Evolutionary conservation across 1,140 invertebrate genomes (phyloP).

Genomic region (Drosophila busckii): DNA sequence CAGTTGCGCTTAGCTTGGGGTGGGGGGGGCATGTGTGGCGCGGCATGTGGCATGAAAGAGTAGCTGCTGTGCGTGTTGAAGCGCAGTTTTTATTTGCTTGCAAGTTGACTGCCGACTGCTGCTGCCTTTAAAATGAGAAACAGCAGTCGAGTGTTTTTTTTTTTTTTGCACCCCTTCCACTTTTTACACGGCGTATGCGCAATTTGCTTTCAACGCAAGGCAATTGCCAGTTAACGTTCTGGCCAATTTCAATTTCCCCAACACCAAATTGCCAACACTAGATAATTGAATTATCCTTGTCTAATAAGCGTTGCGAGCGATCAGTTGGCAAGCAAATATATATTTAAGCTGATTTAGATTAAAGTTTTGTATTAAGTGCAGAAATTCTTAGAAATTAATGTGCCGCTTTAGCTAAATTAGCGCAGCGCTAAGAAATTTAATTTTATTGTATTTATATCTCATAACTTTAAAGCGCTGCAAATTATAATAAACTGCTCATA

Average conservation of each 20-base stretch:
- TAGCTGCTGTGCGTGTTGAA: conserved; percentile 65
- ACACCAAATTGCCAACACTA: conserved; percentile 63
- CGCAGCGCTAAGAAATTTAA: too few relatives aligned
- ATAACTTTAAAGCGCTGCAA: too few relatives aligned
- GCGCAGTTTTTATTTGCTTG: conserved; percentile 64
- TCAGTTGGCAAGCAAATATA: conserved; percentile 18
- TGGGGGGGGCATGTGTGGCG: background rate
- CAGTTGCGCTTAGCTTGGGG: background rate
- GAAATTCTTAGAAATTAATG: too few relatives aligned
- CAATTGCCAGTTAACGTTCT: conserved; percentile 63
- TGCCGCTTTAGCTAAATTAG: too few relatives aligned
- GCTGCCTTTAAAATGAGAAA: conserved; percentile 14
- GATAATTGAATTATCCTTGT: conserved; percentile 5
- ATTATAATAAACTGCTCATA: too few relatives aligned
- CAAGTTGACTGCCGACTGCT: conserved; percentile 15
- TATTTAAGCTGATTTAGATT: too few relatives aligned
- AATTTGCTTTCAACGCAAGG: conserved; percentile 56
- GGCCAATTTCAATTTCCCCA: conserved; percentile 69
- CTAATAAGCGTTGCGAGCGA: background rate
- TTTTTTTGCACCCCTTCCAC: conserved; percentile 28
- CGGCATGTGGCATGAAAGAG: conserved; percentile 8
- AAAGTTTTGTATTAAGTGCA: too few relatives aligned
- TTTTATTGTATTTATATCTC: too few relatives aligned
- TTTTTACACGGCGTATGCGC: conserved; percentile 53
- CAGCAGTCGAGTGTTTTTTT: conserved; percentile 11